These are phyloP conservation scores for Subacronicta megacephala DNA, from an alignment of 2,888 invertebrate genomes.

Conservation along the genomic window DNA sequence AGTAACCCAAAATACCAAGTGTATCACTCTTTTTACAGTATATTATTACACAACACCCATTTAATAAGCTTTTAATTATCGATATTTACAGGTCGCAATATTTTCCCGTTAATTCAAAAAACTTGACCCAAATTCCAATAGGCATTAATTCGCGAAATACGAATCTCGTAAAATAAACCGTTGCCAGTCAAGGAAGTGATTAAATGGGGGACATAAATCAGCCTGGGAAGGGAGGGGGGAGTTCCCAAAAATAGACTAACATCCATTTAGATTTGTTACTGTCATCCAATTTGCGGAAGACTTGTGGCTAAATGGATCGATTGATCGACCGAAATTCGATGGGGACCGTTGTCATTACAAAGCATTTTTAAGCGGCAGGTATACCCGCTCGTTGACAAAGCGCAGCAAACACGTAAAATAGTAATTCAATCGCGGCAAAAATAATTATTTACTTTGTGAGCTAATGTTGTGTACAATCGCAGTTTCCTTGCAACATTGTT, in stretches of 20 bases:
- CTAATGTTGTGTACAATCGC: too few species aligned
- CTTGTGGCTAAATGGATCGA: neutral
- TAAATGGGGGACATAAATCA: slow-evolving; percentile 56
- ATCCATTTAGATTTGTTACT: slow-evolving; percentile 34
- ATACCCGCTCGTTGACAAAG: too few species aligned
- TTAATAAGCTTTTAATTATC: neutral
- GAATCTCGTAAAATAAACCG: slow-evolving; percentile 58
- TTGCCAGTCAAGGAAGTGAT: slow-evolving; percentile 55
- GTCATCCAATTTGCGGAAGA: slow-evolving; percentile 35
- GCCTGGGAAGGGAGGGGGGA: neutral
- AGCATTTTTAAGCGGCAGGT: neutral
- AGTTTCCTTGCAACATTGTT: too few species aligned
- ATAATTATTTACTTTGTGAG: too few species aligned
- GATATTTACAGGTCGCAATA: slow-evolving; percentile 9
- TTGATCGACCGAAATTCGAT: neutral
- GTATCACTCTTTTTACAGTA: too few species aligned
- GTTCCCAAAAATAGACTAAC: slow-evolving; percentile 31
- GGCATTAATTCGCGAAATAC: slow-evolving; percentile 56
- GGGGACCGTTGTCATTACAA: neutral
- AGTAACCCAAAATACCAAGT: too few species aligned
- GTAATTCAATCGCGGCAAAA: too few species aligned
- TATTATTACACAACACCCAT: too few species aligned
- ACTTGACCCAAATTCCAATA: slow-evolving; percentile 35
- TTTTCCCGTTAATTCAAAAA: slow-evolving; percentile 35
- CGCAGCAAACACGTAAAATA: too few species aligned